Evolutionary conservation across 2,888 invertebrate species (phyloP).

Genomic region (Plusia festucae): DNA sequence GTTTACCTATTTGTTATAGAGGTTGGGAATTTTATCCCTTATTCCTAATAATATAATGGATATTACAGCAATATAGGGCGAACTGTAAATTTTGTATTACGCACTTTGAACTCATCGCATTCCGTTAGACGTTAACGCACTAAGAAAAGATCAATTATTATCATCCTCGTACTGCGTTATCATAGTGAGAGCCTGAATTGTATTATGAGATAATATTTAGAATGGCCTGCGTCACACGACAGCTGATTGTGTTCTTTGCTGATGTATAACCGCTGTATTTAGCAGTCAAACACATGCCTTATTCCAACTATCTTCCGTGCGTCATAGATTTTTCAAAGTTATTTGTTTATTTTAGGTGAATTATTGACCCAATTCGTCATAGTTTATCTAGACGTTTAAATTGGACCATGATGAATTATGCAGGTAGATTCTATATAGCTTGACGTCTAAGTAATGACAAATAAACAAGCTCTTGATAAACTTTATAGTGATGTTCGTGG

Average conservation of each 20-base stretch:
- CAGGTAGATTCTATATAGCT: constrained; percentile 40
- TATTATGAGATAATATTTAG: constrained; percentile 50
- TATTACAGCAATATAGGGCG: background rate
- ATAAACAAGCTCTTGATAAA: constrained; percentile 50
- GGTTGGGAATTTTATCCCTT: background rate
- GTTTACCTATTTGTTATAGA: too few species aligned
- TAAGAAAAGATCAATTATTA: constrained; percentile 5
- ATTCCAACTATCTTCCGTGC: constrained; percentile 64
- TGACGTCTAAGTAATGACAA: constrained; percentile 62
- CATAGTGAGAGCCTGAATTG: constrained; percentile 40
- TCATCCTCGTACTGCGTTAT: constrained; percentile 9
- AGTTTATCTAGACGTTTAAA: constrained; percentile 80
- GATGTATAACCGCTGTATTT: constrained; percentile 40
- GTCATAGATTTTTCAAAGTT: constrained; percentile 71
- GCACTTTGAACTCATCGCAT: background rate
- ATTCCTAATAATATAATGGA: background rate
- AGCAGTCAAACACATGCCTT: constrained; percentile 48
- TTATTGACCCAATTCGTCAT: constrained; percentile 79
- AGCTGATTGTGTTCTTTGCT: constrained; percentile 34
- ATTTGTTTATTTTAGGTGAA: constrained; percentile 76
- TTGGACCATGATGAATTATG: constrained; percentile 71
- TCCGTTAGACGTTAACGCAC: background rate
- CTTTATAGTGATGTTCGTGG: constrained; percentile 13
- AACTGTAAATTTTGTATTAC: background rate
- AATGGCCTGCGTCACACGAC: constrained; percentile 48